Evolutionary conservation across 2,888 invertebrate genomes (phyloP).

Genomic region (Dione juno): DNA sequence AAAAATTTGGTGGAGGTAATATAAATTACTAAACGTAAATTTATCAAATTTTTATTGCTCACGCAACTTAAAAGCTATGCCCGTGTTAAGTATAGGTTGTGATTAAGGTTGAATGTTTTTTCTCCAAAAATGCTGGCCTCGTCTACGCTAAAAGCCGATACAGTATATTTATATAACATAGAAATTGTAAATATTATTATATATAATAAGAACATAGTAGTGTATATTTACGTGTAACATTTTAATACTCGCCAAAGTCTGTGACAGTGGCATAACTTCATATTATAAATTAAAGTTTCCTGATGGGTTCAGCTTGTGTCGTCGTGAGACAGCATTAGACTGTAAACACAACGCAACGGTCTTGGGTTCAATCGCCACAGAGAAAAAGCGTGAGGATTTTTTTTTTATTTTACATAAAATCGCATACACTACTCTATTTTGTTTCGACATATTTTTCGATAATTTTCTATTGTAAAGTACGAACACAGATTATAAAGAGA

Average conservation of each 20-base stretch:
- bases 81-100: not conserved
- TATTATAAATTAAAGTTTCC: not conserved
- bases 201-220: not conserved
- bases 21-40: not conserved
- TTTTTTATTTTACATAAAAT: too few relatives aligned
- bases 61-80: constrained; percentile 17
- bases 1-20: not conserved
- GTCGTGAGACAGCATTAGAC: too few relatives aligned
- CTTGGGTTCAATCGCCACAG: too few relatives aligned
- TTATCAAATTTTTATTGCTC: constrained; percentile 11
- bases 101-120: not conserved
- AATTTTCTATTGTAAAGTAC: constrained; percentile 32
- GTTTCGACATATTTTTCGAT: not conserved
- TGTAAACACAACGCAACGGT: too few relatives aligned
- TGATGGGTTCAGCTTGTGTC: not conserved
- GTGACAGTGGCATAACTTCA: not conserved
- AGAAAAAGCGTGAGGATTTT: too few relatives aligned
- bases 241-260: not conserved
- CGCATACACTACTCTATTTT: not conserved
- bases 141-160: not conserved
- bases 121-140: not conserved
- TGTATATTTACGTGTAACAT: too few relatives aligned
- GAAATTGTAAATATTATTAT: not conserved
- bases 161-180: not conserved
- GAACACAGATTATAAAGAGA: constrained; percentile 13